Evolutionary conservation across 2,113 vertebrate species (phyloP).

Genomic region (Psilopsiagon aymara): DNA sequence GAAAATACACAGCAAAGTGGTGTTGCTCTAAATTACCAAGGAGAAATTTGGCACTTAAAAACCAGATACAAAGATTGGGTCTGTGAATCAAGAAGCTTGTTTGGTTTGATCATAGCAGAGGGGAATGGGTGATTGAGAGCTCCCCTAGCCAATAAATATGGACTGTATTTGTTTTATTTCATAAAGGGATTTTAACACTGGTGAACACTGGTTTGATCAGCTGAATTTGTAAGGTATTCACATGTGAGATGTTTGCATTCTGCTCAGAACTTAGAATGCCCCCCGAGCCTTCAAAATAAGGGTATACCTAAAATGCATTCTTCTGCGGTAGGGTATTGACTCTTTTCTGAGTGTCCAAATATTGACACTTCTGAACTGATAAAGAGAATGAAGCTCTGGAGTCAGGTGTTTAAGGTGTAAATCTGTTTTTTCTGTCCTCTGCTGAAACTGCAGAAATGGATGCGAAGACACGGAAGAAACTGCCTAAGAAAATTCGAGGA

Average conservation of each 20-base stretch:
- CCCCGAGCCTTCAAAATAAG: background rate
- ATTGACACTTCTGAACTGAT: background rate
- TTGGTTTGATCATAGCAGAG: background rate
- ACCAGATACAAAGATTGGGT: fast-evolving
- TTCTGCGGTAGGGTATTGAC: background rate
- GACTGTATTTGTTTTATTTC: background rate
- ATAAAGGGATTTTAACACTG: background rate
- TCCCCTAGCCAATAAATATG: background rate
- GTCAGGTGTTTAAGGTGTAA: background rate
- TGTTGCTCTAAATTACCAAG: background rate
- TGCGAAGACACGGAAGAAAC: constrained; percentile 79
- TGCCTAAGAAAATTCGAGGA: constrained; percentile 89
- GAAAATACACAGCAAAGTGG: background rate
- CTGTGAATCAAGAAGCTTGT: background rate
- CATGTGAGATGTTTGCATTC: background rate
- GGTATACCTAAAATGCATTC: background rate
- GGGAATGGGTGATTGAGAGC: no score
- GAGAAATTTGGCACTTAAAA: background rate
- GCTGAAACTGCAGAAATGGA: constrained; percentile 78
- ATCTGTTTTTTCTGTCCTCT: background rate
- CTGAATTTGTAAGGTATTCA: background rate
- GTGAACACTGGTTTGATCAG: background rate
- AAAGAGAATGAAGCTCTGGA: background rate
- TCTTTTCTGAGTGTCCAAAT: background rate
- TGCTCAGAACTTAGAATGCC: background rate